These are phyloP conservation scores for Syngnathus rostellatus DNA, from an alignment of 2,797 vertebrate species.

Conservation along the genomic window DNA sequence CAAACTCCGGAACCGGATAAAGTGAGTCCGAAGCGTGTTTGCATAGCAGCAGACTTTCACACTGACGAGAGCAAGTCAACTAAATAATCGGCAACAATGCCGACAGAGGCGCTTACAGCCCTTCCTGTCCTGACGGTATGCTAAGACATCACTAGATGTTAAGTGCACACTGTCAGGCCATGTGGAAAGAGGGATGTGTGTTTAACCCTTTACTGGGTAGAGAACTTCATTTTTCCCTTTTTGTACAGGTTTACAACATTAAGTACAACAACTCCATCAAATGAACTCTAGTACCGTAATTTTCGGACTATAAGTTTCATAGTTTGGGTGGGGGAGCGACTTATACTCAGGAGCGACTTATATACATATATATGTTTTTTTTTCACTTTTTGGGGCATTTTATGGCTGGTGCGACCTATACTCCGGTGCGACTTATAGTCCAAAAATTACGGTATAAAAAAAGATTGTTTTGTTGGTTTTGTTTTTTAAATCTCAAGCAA, in stretches of 20 bases:
- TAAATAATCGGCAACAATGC: conserved; percentile 69
- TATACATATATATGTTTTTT: too few species aligned
- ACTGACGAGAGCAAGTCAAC: conserved; percentile 65
- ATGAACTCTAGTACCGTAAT: neutral
- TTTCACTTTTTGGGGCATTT: too few species aligned
- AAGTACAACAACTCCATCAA: neutral
- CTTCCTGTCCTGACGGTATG: conserved; percentile 62
- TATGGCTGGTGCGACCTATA: too few species aligned
- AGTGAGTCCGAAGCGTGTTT: conserved; percentile 60
- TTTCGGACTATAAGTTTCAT: too few species aligned
- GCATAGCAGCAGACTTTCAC: conserved; percentile 65
- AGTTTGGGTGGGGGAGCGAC: too few species aligned
- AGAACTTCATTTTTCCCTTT: neutral
- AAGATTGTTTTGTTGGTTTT: too few species aligned
- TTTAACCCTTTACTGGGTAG: conserved; percentile 6
- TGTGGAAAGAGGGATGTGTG: conserved; percentile 36
- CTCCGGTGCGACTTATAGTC: too few species aligned
- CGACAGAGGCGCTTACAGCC: conserved; percentile 46
- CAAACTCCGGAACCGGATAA: conserved; percentile 63
- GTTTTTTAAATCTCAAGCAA: too few species aligned
- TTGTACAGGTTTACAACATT: neutral
- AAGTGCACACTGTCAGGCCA: conserved; percentile 48
- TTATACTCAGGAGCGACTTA: too few species aligned
- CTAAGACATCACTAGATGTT: conserved; percentile 64
- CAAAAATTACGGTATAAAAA: too few species aligned